phyloP scores from a whole-genome alignment of 2,888 invertebrate species.

The Diplazon laetatorius region DNA sequence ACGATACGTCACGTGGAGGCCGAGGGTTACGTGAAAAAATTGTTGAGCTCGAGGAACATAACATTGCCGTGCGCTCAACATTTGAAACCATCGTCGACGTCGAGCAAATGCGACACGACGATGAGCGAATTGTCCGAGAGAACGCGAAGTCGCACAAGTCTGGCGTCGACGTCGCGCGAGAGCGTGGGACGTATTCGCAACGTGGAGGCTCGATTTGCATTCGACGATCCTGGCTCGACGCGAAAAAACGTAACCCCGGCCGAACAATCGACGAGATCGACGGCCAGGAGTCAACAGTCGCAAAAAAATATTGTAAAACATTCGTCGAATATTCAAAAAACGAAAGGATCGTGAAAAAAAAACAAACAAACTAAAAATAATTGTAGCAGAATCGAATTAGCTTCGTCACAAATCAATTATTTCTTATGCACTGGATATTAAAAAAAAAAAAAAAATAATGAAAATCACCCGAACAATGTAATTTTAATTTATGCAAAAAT shows the following conservation, averaged over 20 bases:
- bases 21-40: conserved; percentile 80
- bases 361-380: not conserved
- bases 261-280: conserved; percentile 54
- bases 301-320: conserved; percentile 40
- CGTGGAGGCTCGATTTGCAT: conserved; percentile 63
- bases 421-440: no score
- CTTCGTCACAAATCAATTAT: no score
- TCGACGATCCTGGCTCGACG: conserved; percentile 40
- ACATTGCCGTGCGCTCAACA: conserved; percentile 74
- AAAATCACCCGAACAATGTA: no score
- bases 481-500: no score
- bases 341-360: not conserved
- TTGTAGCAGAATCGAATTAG: no score
- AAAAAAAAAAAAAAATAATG: no score
- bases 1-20: conserved; percentile 81
- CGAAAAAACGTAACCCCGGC: conserved; percentile 57
- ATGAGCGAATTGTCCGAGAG: conserved; percentile 50
- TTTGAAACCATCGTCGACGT: conserved; percentile 67
- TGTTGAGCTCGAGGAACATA: conserved; percentile 78
- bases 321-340: conserved; percentile 39
- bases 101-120: conserved; percentile 71
- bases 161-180: conserved; percentile 67
- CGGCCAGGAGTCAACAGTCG: conserved; percentile 52
- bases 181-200: conserved; percentile 72
- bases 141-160: conserved; percentile 64